Evolutionary conservation across 2,797 vertebrate genomes (phyloP), one percentile per base, ranked within the genome.

Genomic region (Aselliscus stoliczkanus): DNA sequence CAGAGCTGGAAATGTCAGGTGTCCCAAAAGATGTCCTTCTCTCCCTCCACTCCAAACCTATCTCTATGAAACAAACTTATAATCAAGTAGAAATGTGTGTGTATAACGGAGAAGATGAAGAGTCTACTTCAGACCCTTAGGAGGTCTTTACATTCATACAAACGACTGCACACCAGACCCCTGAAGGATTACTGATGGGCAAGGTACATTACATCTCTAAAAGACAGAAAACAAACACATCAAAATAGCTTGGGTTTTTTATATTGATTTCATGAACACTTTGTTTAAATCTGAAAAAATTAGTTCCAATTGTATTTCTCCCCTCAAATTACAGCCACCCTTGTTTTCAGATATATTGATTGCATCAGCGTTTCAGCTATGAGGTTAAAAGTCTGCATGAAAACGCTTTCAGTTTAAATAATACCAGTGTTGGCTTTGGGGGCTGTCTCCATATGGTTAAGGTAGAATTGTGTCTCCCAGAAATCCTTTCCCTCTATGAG

Each of bases 371-470:
- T 4, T 42, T 92, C 12, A 20, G 37, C 12, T 20, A 31, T 10
- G 34, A 64, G 17, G 18, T 56, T 62, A 7, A 72, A 62, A 73
- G 54, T 64, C n/a, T 62, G 20, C 39, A 42, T 20, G 15, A 77
- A 60, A 70, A 73, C 29, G 37, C 2, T 47, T 23, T 20, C 7
- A 60, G 47, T 83, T 65, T 81, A 31, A 44, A 27, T 42, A 50
- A 12, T 7, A 83, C 18, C 20, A 20, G 6, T 20, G n/a, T 9
- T 72, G 31, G 20, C 44, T 84, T 65, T 7, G n/a, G 39, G 31
- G 39, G 31, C 17, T 15, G 2, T n/a, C 1, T 65, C 1, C 0
- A 29, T 3, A 62, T n/a, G 37, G 10, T 13, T 23, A 62, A 47
- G 4, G 39, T 56, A 31, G 31, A 92, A 83, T 44, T 34, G 23